phyloP scores from a whole-genome alignment of 2,113 vertebrate genomes.

The Poeciliopsis occidentalis region DNA sequence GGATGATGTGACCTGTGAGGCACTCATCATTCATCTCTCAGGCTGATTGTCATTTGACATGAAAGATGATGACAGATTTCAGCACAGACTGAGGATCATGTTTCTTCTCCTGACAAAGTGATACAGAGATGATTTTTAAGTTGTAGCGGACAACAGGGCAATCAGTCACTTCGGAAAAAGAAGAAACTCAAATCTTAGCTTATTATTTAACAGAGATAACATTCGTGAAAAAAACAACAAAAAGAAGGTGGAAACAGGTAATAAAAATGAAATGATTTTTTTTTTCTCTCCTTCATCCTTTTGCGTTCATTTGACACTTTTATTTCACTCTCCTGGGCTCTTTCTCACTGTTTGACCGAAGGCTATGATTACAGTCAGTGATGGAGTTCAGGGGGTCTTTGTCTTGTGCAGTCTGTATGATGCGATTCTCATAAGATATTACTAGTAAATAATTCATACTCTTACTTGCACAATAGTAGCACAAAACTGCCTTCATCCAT shows the following conservation, averaged over 20 bases:
- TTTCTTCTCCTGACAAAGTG: background rate
- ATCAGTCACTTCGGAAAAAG: background rate
- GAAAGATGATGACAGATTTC: slow-evolving; percentile 23
- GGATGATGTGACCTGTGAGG: slow-evolving; percentile 45
- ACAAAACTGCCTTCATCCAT: slow-evolving; percentile 37
- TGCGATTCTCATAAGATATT: slow-evolving; percentile 65
- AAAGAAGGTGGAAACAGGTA: slow-evolving; percentile 1
- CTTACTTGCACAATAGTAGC: slow-evolving; percentile 35
- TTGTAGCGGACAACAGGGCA: background rate
- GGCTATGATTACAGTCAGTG: slow-evolving; percentile 62
- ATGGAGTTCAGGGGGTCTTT: slow-evolving; percentile 61
- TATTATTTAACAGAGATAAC: no score
- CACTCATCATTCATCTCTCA: slow-evolving; percentile 42
- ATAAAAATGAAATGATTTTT: background rate
- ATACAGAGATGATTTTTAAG: background rate
- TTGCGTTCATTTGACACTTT: slow-evolving; percentile 38
- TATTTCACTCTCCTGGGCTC: slow-evolving; percentile 29
- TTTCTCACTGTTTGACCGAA: slow-evolving; percentile 23
- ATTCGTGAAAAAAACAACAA: slow-evolving; percentile 5
- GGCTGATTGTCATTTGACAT: slow-evolving; percentile 35
- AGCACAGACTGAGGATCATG: background rate
- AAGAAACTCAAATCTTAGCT: background rate
- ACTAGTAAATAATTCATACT: slow-evolving; percentile 71
- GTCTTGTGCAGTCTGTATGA: slow-evolving; percentile 64
- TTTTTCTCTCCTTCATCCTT: background rate